Base-by-base conservation (phyloP, 2,888 invertebrate species). In the Stomorhina lunata region DNA sequence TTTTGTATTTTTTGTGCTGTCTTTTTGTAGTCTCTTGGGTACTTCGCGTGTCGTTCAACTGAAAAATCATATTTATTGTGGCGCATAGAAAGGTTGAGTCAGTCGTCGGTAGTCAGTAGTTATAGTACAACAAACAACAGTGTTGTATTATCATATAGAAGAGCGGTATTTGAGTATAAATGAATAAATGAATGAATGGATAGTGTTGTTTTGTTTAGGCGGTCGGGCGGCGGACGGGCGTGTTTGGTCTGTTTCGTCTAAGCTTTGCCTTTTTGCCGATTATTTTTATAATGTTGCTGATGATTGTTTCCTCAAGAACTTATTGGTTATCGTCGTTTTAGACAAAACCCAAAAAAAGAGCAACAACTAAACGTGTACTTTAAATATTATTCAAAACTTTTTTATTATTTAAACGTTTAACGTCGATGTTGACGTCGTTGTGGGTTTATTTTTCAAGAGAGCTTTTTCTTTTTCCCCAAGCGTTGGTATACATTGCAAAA, bases 21-120 rank as follows among this genome's bases (percentile, higher is more conserved):
- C 82, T n/a, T n/a, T n/a, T n/a, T n/a, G n/a, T n/a, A n/a, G 82
- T 79, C 82, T 79, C 66, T 82, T 71, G 71, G 66, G 82, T 79
- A 82, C 82, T 82, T 82, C 82, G 82, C 79, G 82, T 82, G 82
- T 61, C 66, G 53, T 82, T 75, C 71, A 82, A 82, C 82, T 82
- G 75, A 82, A 71, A 82, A 79, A 66, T 79, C 71, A 82, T 79
- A 79, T 76, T 82, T 76, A 71, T 76, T 82, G 66, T 75, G 65
- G 78, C 78, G 73, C 78, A 78, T 75, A 78, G 81, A 68, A 75
- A 72, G 81, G 76, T 72, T 81, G 81, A 81, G 77, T 73, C 61
- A 55, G 53, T 50, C 57, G 63, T n/a, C n/a, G 65, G 48, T 61
- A 40, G 66, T 34, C 15, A 48, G 32, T 29, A 20, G 50, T 20